Evolutionary conservation across 2,113 vertebrate genomes (phyloP), one percentile per base, ranked within the genome.

Genomic region (Pao palembangensis): DNA sequence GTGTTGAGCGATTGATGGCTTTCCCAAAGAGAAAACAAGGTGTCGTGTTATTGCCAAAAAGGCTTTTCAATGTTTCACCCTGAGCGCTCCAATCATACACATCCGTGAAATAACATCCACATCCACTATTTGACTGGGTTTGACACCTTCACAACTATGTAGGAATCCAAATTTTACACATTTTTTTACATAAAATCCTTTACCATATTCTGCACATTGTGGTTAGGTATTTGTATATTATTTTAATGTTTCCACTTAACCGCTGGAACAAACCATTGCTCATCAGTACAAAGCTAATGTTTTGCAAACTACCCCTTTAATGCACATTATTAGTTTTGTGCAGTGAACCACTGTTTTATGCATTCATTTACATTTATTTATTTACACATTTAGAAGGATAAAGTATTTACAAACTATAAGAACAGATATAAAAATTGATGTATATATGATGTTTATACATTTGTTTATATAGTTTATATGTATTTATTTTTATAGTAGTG

Each of bases 1-100:
- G 54, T 80, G 73, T 41, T 72, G 76, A 80, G 65, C 64, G 81
- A 82, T 86, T 84, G 72, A 85, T 85, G 76, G 38, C 60, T 48
- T 64, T 69, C 55, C 75, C 65, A 46, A 16, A 47, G 43, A 69
- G 46, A 82, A 65, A 69, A 74, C 63, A 56, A 28, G 6, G 56
- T 44, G 67, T 76, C 58, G 49, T 55, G 54, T 72, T 71, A 34
- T 75, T 75, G 67, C 76, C 64, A 73, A 81, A 55, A 20, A 71
- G 62, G 56, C 78, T 69, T 79, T 74, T 65, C 61, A 51, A 14
- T 4, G 2, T 16, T 59, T 59, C 49, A 57, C 68, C 68, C 52
- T 42, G 52, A 71, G 63, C 47, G 62, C 52, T 28, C 21, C 17
- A 51, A 48, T 69, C 44, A 64, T 50, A 73, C 74, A 73, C 56